phyloP scores from a whole-genome alignment of 2,888 invertebrate genomes.

The Polydrusus tereticollis region DNA sequence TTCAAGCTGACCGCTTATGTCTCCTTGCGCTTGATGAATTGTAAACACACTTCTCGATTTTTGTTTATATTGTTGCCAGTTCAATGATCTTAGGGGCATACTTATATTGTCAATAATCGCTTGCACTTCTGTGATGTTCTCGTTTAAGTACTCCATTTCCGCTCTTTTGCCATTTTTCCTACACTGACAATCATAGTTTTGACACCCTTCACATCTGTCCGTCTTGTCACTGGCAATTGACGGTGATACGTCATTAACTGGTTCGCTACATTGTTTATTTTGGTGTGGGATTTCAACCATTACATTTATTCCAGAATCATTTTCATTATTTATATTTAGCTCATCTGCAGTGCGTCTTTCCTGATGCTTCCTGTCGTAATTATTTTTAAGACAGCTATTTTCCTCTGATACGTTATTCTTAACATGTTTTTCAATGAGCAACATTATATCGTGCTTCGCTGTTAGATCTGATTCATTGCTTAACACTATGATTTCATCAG shows the following conservation, averaged over 20 bases:
- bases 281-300: neutral
- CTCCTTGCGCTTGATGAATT: conserved; percentile 11
- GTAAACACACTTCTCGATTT: conserved; percentile 27
- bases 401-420: neutral
- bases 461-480: neutral
- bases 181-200: neutral
- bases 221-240: neutral
- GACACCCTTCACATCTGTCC: conserved; percentile 6
- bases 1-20: neutral
- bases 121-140: neutral
- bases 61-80: neutral
- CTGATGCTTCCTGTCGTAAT: too few species aligned
- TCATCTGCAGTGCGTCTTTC: too few species aligned
- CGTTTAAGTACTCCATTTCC: neutral
- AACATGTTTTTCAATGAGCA: neutral
- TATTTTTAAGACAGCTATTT: neutral
- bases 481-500: neutral
- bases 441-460: neutral
- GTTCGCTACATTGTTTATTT: neutral
- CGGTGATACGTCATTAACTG: neutral
- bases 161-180: neutral
- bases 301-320: neutral
- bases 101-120: neutral
- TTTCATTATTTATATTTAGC: neutral
- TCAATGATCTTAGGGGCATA: neutral